phyloP scores from a whole-genome alignment of 2,888 invertebrate species.

The Prosopocoilus inquinatus region DNA sequence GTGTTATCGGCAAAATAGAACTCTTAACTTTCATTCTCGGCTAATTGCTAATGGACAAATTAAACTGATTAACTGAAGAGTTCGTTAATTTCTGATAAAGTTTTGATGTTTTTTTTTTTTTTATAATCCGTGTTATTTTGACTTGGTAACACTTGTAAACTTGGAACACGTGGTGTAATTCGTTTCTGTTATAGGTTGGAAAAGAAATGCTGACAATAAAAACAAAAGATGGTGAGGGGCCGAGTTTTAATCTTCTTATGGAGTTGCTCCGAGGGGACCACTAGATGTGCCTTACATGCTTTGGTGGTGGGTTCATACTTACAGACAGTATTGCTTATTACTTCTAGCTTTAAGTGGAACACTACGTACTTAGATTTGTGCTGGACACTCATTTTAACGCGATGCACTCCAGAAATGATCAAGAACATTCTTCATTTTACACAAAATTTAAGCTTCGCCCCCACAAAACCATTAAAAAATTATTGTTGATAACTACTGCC shows the following conservation, averaged over 20 bases:
- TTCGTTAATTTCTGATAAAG: too few relatives aligned
- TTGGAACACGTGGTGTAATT: neutral
- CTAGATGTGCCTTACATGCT: slow-evolving; percentile 53
- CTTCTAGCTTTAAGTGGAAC: slow-evolving; percentile 43
- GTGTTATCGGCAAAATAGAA: too few relatives aligned
- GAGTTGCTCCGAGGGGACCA: slow-evolving; percentile 93
- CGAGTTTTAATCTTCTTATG: slow-evolving; percentile 92
- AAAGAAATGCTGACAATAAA: slow-evolving; percentile 89
- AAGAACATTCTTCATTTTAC: neutral
- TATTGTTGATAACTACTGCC: too few relatives aligned
- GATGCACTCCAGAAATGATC: slow-evolving; percentile 5
- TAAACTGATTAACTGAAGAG: too few relatives aligned
- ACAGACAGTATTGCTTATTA: slow-evolving; percentile 47
- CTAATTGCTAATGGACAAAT: too few relatives aligned
- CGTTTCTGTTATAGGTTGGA: slow-evolving; percentile 65
- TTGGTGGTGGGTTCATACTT: slow-evolving; percentile 48
- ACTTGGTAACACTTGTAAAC: too few relatives aligned
- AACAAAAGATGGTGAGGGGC: slow-evolving; percentile 85
- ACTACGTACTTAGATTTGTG: slow-evolving; percentile 45
- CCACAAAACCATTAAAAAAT: too few relatives aligned
- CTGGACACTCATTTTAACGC: slow-evolving; percentile 31
- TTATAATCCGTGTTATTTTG: too few relatives aligned
- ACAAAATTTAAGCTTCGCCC: too few relatives aligned
- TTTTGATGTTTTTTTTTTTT: too few relatives aligned
- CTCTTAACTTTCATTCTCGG: too few relatives aligned